Percentiles rank a stretch among this genome's conserved stretches.
These are phyloP conservation scores for Nestor notabilis DNA, from an alignment of 2,113 vertebrate genomes.

Conservation along the genomic window DNA sequence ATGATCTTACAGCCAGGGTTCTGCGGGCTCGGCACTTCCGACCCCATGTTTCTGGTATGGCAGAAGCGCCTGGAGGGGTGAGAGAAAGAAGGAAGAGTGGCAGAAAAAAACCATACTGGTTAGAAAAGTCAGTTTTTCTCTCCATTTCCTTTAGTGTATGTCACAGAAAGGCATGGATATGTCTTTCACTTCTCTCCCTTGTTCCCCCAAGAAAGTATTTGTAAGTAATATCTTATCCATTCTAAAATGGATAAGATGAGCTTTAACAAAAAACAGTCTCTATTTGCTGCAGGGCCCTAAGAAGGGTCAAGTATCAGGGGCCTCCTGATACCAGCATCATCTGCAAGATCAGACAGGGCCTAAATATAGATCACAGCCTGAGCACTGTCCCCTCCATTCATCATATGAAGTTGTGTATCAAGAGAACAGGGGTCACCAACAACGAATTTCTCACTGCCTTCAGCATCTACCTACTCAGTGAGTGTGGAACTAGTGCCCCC, in stretches of 20 bases:
- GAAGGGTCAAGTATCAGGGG: neutral
- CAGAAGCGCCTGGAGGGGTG: neutral
- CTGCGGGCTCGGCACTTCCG: slow-evolving; percentile 76
- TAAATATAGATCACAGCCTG: neutral
- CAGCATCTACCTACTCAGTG: rapidly evolving
- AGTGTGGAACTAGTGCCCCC: neutral
- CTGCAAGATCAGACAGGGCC: rapidly evolving
- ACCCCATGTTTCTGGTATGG: slow-evolving; percentile 70
- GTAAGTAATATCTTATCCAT: neutral
- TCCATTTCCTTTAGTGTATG: neutral
- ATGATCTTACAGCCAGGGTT: slow-evolving; percentile 96
- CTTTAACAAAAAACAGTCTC: neutral
- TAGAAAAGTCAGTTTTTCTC: neutral
- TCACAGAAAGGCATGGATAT: neutral
- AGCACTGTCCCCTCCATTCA: neutral
- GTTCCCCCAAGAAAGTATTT: rapidly evolving
- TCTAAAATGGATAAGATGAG: neutral
- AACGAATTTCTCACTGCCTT: neutral
- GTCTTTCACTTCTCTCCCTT: neutral
- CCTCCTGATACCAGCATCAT: neutral
- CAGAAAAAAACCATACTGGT: rapidly evolving
- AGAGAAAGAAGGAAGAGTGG: neutral
- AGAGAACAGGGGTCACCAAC: rapidly evolving
- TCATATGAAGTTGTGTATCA: rapidly evolving
- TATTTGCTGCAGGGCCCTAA: neutral